Evolutionary conservation across 2,113 vertebrate species (phyloP).

Genomic region (Shinisaurus crocodilurus): DNA sequence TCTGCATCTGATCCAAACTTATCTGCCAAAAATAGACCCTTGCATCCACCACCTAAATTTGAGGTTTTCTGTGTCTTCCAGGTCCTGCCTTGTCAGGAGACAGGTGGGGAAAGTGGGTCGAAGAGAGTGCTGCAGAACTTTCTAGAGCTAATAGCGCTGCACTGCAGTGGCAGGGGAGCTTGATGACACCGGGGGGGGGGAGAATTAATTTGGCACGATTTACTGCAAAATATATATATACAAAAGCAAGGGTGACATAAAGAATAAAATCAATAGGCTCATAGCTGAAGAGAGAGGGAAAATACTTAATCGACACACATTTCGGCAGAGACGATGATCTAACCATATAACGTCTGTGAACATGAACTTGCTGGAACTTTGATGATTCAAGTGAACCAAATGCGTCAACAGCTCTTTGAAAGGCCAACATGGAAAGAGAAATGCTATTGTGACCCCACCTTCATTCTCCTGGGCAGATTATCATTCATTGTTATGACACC

Average conservation of each 20-base stretch:
- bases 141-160: background rate
- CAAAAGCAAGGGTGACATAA: background rate
- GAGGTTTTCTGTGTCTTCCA: background rate
- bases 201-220: background rate
- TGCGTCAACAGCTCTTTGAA: background rate
- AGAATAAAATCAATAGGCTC: background rate
- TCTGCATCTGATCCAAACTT: background rate
- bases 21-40: background rate
- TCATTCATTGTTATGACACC: background rate
- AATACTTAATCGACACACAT: background rate
- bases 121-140: background rate
- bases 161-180: background rate
- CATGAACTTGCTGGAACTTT: conserved; percentile 4
- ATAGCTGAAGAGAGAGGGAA: background rate
- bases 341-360: background rate
- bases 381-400: background rate
- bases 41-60: too few species aligned
- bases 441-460: background rate
- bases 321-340: background rate
- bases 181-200: too few species aligned
- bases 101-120: fast-evolving
- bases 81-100: too few species aligned
- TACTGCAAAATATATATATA: background rate
- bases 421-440: background rate
- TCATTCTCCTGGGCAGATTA: background rate